These are phyloP conservation scores for Microdon myrmicae DNA, from an alignment of 2,888 invertebrate species.

Conservation along the genomic window DNA sequence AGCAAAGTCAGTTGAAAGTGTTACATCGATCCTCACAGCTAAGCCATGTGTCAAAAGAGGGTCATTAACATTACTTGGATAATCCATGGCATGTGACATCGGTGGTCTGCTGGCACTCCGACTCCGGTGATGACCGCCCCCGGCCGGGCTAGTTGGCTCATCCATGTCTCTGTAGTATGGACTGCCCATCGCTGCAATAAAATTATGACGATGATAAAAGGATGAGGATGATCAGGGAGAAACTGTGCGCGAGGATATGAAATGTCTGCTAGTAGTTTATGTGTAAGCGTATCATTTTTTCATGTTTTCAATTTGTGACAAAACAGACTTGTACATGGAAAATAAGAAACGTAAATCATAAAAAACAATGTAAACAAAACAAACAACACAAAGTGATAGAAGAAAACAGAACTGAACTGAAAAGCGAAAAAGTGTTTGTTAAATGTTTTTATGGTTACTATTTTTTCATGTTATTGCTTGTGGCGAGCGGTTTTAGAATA, in stretches of 20 bases:
- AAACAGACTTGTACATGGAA: no score
- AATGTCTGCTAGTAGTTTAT: constrained; percentile 52
- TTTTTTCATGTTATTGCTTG: no score
- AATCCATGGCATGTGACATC: constrained; percentile 70
- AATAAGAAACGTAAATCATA: constrained; percentile 55
- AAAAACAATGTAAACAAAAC: constrained; percentile 26
- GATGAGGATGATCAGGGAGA: constrained; percentile 61
- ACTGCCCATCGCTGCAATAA: constrained; percentile 70
- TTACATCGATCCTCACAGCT: constrained; percentile 64
- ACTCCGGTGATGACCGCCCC: constrained; percentile 84
- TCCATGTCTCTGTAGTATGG: constrained; percentile 82
- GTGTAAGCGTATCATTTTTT: constrained; percentile 48
- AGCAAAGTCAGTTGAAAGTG: constrained; percentile 56
- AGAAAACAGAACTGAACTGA: constrained; percentile 31
- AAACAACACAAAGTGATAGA: constrained; percentile 25
- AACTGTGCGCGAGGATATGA: constrained; percentile 58
- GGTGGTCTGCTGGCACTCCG: constrained; percentile 83
- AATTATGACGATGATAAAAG: constrained; percentile 69
- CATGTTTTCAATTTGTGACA: constrained; percentile 28
- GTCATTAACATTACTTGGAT: constrained; percentile 67
- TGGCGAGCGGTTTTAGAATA: no score
- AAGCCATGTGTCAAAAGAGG: background rate
- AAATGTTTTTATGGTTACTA: no score
- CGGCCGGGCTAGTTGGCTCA: constrained; percentile 86
- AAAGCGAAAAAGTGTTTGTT: constrained; percentile 50